Evolutionary conservation across 2,797 vertebrate genomes (phyloP).

Genomic region (Pseudomugil tenellus): DNA sequence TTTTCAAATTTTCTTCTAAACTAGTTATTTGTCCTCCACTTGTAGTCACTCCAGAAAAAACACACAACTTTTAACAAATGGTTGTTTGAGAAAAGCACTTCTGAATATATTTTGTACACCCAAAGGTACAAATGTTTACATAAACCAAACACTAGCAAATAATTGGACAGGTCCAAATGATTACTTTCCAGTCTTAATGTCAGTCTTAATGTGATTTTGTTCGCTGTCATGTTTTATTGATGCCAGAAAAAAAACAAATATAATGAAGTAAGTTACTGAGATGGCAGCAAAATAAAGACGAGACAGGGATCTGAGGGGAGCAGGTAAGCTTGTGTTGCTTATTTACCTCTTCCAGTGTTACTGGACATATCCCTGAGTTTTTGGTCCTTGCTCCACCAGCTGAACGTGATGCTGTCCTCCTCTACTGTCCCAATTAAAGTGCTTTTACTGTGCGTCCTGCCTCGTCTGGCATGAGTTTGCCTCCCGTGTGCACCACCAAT

Average conservation of each 20-base stretch:
- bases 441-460: conserved; percentile 73
- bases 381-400: conserved; percentile 71
- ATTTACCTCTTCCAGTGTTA: conserved; percentile 85
- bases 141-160: too few species aligned
- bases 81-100: too few species aligned
- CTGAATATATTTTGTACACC: too few species aligned
- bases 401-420: conserved; percentile 69
- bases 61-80: too few species aligned
- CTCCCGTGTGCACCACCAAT: conserved; percentile 61
- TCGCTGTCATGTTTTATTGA: neutral
- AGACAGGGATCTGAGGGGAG: neutral
- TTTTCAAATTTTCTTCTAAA: too few species aligned
- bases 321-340: conserved; percentile 40
- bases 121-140: too few species aligned
- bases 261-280: conserved; percentile 5
- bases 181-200: too few species aligned
- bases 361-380: conserved; percentile 83
- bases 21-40: too few species aligned
- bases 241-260: neutral
- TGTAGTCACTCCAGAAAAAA: too few species aligned
- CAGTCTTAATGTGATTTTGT: neutral
- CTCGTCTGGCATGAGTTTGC: conserved; percentile 77
- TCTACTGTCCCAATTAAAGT: conserved; percentile 69
- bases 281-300: neutral
- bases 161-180: too few species aligned